Evolutionary conservation across 2,888 invertebrate species (phyloP).

Genomic region (Cryptocheilus praepositus): DNA sequence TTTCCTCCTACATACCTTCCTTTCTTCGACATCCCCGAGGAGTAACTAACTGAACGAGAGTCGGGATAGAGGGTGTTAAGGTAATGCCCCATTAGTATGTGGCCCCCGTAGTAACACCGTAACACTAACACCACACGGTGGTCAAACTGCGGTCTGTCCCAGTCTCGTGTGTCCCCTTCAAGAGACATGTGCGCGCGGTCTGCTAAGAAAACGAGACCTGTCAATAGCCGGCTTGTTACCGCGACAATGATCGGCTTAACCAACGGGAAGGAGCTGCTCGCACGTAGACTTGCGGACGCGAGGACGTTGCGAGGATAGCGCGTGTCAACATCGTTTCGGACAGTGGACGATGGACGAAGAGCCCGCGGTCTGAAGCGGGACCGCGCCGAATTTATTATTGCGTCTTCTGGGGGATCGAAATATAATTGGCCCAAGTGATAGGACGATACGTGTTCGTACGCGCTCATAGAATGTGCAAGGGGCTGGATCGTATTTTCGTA

Average conservation of each 20-base stretch:
- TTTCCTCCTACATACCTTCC: constrained; percentile 28
- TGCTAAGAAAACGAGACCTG: constrained; percentile 62
- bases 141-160: constrained; percentile 63
- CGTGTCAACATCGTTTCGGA: constrained; percentile 54
- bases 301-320: constrained; percentile 38
- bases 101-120: constrained; percentile 67
- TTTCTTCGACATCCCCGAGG: constrained; percentile 64
- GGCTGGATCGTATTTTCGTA: too few relatives aligned
- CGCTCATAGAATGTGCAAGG: too few relatives aligned
- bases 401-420: background rate
- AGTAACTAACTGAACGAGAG: constrained; percentile 73
- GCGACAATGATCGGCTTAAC: constrained; percentile 73
- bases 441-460: too few relatives aligned
- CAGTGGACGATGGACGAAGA: constrained; percentile 3
- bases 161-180: constrained; percentile 24
- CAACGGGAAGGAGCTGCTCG: constrained; percentile 69
- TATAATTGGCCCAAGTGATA: too few relatives aligned
- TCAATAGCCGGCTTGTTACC: constrained; percentile 73
- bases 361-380: background rate
- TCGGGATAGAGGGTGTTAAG: constrained; percentile 71
- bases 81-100: constrained; percentile 74
- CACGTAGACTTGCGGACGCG: constrained; percentile 50
- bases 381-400: constrained; percentile 38
- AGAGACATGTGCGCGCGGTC: constrained; percentile 6
- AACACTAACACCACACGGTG: constrained; percentile 62